Percentiles rank a stretch among this genome's conserved stretches.
Conservation (phyloP, 2,113 vertebrate genomes). For the Colistium nudipinnis region DNA sequence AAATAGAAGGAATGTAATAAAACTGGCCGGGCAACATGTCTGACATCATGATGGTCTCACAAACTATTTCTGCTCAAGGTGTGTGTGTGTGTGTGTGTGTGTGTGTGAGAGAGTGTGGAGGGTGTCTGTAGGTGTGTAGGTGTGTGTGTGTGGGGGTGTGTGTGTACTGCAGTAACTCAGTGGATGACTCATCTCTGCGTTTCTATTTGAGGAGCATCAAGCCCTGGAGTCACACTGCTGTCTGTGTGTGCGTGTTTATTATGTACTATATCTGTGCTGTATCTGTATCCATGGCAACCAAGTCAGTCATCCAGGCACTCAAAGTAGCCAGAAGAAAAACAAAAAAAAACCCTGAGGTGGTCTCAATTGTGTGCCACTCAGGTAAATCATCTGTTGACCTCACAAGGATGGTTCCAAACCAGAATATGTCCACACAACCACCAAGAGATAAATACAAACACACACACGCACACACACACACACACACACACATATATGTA, state of each 20-base stretch:
- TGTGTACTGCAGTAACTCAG: slow-evolving; percentile 69
- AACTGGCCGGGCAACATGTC: slow-evolving; percentile 29
- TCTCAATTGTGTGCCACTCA: not conserved
- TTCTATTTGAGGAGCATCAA: slow-evolving; percentile 78
- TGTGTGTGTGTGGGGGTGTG: slow-evolving; percentile 49
- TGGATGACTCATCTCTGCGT: slow-evolving; percentile 79
- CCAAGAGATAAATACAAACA: not conserved
- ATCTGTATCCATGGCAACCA: slow-evolving; percentile 70
- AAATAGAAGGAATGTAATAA: slow-evolving; percentile 24
- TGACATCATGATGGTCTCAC: slow-evolving; percentile 36
- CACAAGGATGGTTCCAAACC: too few species aligned
- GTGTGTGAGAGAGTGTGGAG: slow-evolving; percentile 40
- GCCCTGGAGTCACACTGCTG: slow-evolving; percentile 75
- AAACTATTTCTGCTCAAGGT: slow-evolving; percentile 57
- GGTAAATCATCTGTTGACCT: too few species aligned
- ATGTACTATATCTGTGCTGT: slow-evolving; percentile 56
- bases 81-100: slow-evolving; percentile 37
- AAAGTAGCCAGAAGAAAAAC: slow-evolving; percentile 16
- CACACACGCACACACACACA: not conserved
- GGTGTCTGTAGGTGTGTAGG: slow-evolving; percentile 39
- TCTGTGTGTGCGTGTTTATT: slow-evolving; percentile 44
- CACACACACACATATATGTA: not conserved
- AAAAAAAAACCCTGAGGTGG: slow-evolving; percentile 13
- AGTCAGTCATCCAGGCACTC: slow-evolving; percentile 30
- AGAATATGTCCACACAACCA: too few species aligned